Percentiles rank a stretch among this genome's conserved stretches.
These are phyloP conservation scores for Typhlichthys eigenmanni DNA, from an alignment of 2,797 vertebrate genomes.

Conservation along the genomic window DNA sequence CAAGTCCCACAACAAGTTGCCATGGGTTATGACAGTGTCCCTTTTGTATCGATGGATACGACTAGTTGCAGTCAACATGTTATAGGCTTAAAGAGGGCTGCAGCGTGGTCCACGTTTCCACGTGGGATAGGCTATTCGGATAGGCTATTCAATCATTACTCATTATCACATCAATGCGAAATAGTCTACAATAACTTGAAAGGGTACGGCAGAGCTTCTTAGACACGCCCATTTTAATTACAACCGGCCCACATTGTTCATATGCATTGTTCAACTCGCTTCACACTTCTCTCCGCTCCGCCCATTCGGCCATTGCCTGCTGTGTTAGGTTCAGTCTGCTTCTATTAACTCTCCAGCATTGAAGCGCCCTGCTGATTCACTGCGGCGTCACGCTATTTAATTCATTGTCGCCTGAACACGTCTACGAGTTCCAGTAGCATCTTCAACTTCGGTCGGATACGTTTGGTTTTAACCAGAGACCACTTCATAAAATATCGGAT, in stretches of 20 bases:
- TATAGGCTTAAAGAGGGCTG: too few relatives aligned
- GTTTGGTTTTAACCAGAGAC: conserved; percentile 2
- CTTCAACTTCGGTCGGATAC: conserved; percentile 25
- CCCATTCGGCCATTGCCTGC: conserved; percentile 9
- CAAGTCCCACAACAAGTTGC: too few relatives aligned
- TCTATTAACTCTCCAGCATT: conserved; percentile 23
- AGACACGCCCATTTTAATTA: conserved; percentile 33
- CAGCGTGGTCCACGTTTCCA: too few relatives aligned
- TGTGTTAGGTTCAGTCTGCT: conserved; percentile 9
- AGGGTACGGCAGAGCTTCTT: neutral
- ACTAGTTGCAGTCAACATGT: too few relatives aligned
- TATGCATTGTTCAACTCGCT: conserved; percentile 24
- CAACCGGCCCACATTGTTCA: conserved; percentile 31
- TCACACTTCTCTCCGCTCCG: conserved; percentile 15
- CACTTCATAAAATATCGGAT: conserved; percentile 3
- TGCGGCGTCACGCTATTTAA: conserved; percentile 59
- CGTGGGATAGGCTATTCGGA: too few relatives aligned
- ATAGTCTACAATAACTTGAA: conserved; percentile 1
- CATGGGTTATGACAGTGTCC: too few relatives aligned
- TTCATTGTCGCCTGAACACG: conserved; percentile 34
- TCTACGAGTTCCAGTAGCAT: conserved; percentile 38
- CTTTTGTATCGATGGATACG: too few relatives aligned
- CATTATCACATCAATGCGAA: too few relatives aligned
- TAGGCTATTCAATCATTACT: too few relatives aligned
- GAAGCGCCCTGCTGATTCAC: conserved; percentile 55